A percentile compares a stretch with the other conserved stretches of the same genome.
Evolutionary conservation across 2,888 invertebrate genomes (phyloP).

Genomic region (Eledone cirrhosa): DNA sequence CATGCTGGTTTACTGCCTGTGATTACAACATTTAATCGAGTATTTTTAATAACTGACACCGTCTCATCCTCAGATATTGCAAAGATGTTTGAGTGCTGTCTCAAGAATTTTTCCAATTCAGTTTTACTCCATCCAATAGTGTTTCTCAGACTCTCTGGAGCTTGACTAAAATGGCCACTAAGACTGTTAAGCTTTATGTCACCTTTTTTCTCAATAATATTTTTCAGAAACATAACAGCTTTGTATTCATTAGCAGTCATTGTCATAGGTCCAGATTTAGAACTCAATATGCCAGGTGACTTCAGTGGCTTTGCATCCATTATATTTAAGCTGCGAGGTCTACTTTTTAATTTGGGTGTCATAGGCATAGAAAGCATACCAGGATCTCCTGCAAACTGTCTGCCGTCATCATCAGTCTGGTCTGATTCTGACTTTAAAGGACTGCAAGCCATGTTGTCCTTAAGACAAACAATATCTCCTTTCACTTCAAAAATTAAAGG

Average conservation of each 20-base stretch:
- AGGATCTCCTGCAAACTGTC: slow-evolving; percentile 24
- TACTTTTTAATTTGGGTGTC: slow-evolving; percentile 11
- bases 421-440: slow-evolving; percentile 54
- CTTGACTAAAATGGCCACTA: slow-evolving; percentile 61
- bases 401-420: slow-evolving; percentile 45
- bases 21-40: slow-evolving; percentile 64
- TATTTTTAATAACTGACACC: slow-evolving; percentile 62
- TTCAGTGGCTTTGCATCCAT: slow-evolving; percentile 31
- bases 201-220: slow-evolving; percentile 64
- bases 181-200: slow-evolving; percentile 60
- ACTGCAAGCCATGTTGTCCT: slow-evolving; percentile 59
- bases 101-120: slow-evolving; percentile 64
- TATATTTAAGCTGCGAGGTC: slow-evolving; percentile 26
- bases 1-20: slow-evolving; percentile 62
- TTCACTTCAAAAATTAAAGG: slow-evolving; percentile 66
- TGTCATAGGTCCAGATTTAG: slow-evolving; percentile 60
- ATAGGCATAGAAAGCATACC: slow-evolving; percentile 8
- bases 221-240: slow-evolving; percentile 66
- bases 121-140: slow-evolving; percentile 65
- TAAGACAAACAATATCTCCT: slow-evolving; percentile 64
- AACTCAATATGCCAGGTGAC: slow-evolving; percentile 39
- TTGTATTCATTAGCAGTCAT: slow-evolving; percentile 68
- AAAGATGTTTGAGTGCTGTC: slow-evolving; percentile 63
- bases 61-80: slow-evolving; percentile 60
- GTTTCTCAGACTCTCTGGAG: slow-evolving; percentile 62